These are phyloP conservation scores for Stigmatopora argus DNA, from an alignment of 2,113 vertebrate genomes.

Conservation along the genomic window DNA sequence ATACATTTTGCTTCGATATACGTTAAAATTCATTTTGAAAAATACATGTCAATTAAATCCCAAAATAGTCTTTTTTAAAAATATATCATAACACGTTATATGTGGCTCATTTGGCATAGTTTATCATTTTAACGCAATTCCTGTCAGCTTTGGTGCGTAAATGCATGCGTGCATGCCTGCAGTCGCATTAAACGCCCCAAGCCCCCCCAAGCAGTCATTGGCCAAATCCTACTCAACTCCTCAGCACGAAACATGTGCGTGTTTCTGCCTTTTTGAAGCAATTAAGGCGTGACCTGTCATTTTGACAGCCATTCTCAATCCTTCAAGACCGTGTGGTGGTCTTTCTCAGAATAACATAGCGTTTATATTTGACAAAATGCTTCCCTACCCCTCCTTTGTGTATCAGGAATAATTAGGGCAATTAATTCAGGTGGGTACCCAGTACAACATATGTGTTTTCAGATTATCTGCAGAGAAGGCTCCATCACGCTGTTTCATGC, in stretches of 20 bases:
- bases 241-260: conserved; percentile 46
- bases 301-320: conserved; percentile 58
- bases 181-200: conserved; percentile 33
- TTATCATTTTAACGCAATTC: conserved; percentile 23
- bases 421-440: conserved; percentile 67
- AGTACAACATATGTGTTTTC: conserved; percentile 66
- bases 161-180: conserved; percentile 16
- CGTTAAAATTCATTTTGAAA: too few species aligned
- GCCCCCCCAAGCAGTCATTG: conserved; percentile 14
- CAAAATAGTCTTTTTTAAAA: too few species aligned
- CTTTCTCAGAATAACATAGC: conserved; percentile 24
- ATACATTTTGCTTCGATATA: too few species aligned
- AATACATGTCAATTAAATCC: too few species aligned
- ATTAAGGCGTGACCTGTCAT: conserved; percentile 54
- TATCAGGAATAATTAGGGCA: conserved; percentile 70
- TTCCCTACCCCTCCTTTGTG: conserved; percentile 18
- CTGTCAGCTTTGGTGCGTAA: conserved; percentile 40
- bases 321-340: conserved; percentile 32
- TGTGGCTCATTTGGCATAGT: neutral
- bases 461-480: conserved; percentile 53
- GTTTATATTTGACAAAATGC: conserved; percentile 4
- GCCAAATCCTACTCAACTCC: conserved; percentile 30
- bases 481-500: conserved; percentile 55
- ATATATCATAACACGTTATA: too few species aligned
- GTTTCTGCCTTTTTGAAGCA: conserved; percentile 55